Evolutionary conservation across 30 jellyfish, hydroid and myxozoan species (phyloP).

Genomic region (Cassiopea andromeda): DNA sequence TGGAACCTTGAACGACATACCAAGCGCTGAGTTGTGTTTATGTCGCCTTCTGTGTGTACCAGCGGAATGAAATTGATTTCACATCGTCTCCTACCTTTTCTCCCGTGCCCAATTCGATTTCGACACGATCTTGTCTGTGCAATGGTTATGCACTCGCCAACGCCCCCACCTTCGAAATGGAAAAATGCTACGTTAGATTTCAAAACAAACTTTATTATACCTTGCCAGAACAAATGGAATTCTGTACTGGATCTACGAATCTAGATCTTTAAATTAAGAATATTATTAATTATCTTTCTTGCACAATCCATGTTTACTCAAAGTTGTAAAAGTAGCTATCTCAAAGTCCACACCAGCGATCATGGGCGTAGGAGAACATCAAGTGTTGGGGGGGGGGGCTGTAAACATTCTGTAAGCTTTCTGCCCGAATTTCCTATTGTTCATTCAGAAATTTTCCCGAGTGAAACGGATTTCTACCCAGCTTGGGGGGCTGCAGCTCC

Average conservation of each 20-base stretch:
- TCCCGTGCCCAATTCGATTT: constrained; percentile 80
- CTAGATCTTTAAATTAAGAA: too few relatives aligned
- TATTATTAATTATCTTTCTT: too few relatives aligned
- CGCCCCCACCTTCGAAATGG: constrained; percentile 16
- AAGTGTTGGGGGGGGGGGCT: too few relatives aligned
- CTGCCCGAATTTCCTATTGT: too few relatives aligned
- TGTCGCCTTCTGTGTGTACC: constrained; percentile 81
- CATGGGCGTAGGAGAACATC: too few relatives aligned
- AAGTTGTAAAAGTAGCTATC: too few relatives aligned
- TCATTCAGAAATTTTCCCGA: too few relatives aligned
- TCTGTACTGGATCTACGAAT: neutral
- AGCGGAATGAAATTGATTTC: constrained; percentile 83
- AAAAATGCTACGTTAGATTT: neutral
- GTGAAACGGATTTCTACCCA: too few relatives aligned
- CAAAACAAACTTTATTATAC: neutral
- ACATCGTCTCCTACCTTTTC: constrained; percentile 79
- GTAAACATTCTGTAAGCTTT: too few relatives aligned
- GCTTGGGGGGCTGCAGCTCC: too few relatives aligned
- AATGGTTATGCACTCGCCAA: constrained; percentile 66
- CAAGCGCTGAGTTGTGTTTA: constrained; percentile 68
- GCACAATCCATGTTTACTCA: too few relatives aligned
- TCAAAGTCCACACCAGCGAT: too few relatives aligned
- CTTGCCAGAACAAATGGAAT: neutral
- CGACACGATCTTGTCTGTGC: constrained; percentile 75
- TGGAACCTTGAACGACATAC: constrained; percentile 64